A percentile compares a stretch with the other conserved stretches of the same genome.
Conservation (phyloP, 1,140 invertebrate species). For the Pinna nobilis region DNA sequence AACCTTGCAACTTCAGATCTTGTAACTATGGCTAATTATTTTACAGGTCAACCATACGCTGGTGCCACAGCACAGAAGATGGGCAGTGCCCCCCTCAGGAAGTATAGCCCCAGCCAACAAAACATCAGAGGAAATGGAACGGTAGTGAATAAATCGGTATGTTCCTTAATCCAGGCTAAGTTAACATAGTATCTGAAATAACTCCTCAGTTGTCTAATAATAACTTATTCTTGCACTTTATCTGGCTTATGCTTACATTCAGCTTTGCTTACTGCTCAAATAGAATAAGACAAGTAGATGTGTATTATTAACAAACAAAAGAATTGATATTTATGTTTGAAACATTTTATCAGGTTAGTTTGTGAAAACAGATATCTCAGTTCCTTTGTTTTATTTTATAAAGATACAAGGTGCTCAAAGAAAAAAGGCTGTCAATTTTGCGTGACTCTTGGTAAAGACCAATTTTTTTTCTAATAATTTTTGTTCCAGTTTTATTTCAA, state of each 20-base stretch:
- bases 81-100: constrained; percentile 68
- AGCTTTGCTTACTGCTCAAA: neutral
- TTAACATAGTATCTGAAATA: neutral
- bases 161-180: constrained; percentile 1
- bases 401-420: too few relatives aligned
- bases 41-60: constrained; percentile 67
- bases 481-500: too few relatives aligned
- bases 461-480: too few relatives aligned
- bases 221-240: neutral
- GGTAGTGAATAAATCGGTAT: constrained; percentile 64
- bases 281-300: neutral
- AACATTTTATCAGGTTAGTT: neutral
- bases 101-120: constrained; percentile 49
- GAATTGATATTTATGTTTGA: neutral
- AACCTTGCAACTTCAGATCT: too few relatives aligned
- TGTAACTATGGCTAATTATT: neutral
- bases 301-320: neutral
- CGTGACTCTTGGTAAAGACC: too few relatives aligned
- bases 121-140: constrained; percentile 58
- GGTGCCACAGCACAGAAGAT: constrained; percentile 65
- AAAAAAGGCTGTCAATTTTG: too few relatives aligned
- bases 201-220: neutral
- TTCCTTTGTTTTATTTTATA: too few relatives aligned
- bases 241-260: neutral
- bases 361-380: too few relatives aligned